Conservation (phyloP, 53 echinoderm and acorn worm species). For the Stichopus horrens region DNA sequence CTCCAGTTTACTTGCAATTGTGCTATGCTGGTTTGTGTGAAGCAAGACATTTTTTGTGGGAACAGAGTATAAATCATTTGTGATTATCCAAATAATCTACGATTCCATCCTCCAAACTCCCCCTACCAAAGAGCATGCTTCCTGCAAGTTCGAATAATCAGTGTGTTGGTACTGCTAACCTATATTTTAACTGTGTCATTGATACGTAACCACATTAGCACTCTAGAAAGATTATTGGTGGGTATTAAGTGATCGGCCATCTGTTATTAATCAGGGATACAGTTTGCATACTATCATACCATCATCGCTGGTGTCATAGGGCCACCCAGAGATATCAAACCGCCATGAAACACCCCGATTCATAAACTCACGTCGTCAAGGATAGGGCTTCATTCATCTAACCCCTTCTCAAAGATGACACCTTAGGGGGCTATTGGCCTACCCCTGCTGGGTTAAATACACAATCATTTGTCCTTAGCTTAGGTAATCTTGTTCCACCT, state of each 20-base stretch:
- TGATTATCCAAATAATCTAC: too few relatives aligned
- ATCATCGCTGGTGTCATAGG: neutral
- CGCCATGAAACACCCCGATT: conserved; percentile 17
- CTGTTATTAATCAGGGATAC: neutral
- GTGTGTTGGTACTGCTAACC: too few relatives aligned
- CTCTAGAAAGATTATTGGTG: too few relatives aligned
- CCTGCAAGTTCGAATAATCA: too few relatives aligned
- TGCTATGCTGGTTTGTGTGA: too few relatives aligned
- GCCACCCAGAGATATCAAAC: conserved; percentile 5
- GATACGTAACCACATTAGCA: too few relatives aligned
- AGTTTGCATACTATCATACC: neutral
- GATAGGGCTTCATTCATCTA: neutral
- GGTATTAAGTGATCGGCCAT: neutral
- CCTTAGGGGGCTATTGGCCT: conserved; percentile 28
- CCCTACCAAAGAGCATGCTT: too few relatives aligned
- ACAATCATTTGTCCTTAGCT: conserved; percentile 36
- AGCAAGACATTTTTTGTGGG: too few relatives aligned
- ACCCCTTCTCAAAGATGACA: conserved; percentile 17
- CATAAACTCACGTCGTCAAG: conserved; percentile 16
- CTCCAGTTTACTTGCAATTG: too few relatives aligned
- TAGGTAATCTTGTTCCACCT: conserved; percentile 9
- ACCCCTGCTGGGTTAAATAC: conserved; percentile 42
- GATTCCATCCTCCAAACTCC: too few relatives aligned
- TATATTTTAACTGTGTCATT: too few relatives aligned
- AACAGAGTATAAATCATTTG: too few relatives aligned